Conservation (phyloP, 2,797 vertebrate genomes). For the Ataeniobius toweri region DNA sequence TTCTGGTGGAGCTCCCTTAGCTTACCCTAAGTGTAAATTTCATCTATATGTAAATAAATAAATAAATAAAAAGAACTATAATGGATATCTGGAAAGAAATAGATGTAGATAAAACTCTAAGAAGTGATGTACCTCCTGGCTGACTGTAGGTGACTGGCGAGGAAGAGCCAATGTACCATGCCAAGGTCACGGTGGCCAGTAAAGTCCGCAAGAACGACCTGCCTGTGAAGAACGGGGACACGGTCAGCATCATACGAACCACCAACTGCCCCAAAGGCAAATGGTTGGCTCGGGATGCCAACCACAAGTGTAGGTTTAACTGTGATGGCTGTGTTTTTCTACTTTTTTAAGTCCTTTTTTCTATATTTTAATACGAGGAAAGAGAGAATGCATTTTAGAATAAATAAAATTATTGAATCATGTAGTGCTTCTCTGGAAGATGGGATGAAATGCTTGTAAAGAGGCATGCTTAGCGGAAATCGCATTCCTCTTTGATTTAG, state of each 20-base stretch:
- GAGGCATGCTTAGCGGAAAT: too few species aligned
- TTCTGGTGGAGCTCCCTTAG: not conserved
- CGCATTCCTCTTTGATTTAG: not conserved
- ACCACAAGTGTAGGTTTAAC: constrained; percentile 80
- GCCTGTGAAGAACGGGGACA: constrained; percentile 75
- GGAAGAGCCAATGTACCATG: constrained; percentile 73
- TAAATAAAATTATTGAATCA: not conserved
- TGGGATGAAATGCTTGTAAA: too few species aligned
- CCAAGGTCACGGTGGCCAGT: constrained; percentile 65
- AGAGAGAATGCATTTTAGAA: not conserved
- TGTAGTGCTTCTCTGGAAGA: not conserved
- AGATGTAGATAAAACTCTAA: not conserved
- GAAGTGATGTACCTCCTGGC: not conserved
- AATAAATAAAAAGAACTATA: too few species aligned
- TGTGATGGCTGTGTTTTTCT: too few species aligned
- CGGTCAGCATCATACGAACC: constrained; percentile 74
- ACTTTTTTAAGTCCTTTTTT: too few species aligned
- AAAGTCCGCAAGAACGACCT: constrained; percentile 74
- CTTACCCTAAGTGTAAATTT: too few species aligned
- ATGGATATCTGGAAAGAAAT: too few species aligned
- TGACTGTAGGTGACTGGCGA: constrained; percentile 76
- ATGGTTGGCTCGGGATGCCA: constrained; percentile 75
- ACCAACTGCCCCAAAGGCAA: constrained; percentile 75
- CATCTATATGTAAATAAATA: too few species aligned
- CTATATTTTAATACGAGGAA: too few species aligned